Base-by-base conservation (phyloP, 2,888 invertebrate genomes). In the Hartigia nigra region DNA sequence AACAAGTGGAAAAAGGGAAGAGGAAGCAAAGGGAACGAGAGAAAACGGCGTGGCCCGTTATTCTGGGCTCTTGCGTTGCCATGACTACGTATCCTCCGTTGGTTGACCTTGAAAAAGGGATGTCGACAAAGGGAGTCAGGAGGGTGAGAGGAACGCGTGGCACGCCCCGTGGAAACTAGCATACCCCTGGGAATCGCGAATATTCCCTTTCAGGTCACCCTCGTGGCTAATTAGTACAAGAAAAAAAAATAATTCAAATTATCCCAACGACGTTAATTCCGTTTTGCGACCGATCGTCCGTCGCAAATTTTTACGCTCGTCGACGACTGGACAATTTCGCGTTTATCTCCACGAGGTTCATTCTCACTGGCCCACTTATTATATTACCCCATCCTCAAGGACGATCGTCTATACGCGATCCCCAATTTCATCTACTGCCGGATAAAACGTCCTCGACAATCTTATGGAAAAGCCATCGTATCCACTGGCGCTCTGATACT, bases 51-150 rank as follows among this genome's bases (percentile, higher is more conserved):
- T 80, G 84, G 84, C 85, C 81, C 85, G 86, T 87, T 84, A 89
- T 85, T 85, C 84, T 80, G 86, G 86, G 88, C 85, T 89, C 85
- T 83, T 84, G 84, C 84, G 89, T 89, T 83, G 83, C 84, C 86
- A 89, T 89, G 87, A 87, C 81, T 86, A 89, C 87, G 83, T 82
- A 86, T 84, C 85, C 87, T 88, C 85, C 83, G 84, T 83, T 84
- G 84, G 81, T 83, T 86, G 88, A 88, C 87, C 88, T 89, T 89
- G 87, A 83, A 85, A 84, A 83, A 79, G 82, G 82, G 81, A 79
- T 78, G 81, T 79, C 74, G 80, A 82, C 79, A 79, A 84, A 76
- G 76, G 39, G 78, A 70, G 69, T 69, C 76, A 72, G 39, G 75
- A 75, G 77, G 35, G 31, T 14, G 74, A 74, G 69, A 69, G 77